A percentile compares a stretch with the other conserved stretches of the same genome.
Conservation (phyloP, 2,797 vertebrate species). For the Pseudopleuronectes americanus region DNA sequence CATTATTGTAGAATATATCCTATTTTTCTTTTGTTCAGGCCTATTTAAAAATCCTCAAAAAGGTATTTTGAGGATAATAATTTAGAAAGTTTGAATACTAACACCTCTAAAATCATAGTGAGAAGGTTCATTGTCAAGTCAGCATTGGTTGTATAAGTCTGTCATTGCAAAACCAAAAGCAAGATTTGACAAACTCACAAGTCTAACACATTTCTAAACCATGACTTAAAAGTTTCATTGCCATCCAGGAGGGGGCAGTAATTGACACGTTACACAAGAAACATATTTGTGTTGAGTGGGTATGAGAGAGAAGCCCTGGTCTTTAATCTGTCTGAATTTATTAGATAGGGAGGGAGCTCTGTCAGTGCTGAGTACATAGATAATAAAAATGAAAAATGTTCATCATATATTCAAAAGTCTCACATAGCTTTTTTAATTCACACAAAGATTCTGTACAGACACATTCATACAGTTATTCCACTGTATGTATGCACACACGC, state of each 20-base stretch:
- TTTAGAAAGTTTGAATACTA: background rate
- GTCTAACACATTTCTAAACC: background rate
- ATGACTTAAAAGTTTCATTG: constrained; percentile 35
- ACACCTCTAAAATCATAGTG: background rate
- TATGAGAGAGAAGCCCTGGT: constrained; percentile 6
- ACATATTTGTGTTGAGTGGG: constrained; percentile 3
- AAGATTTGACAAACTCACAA: background rate
- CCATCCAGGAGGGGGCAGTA: constrained; percentile 70
- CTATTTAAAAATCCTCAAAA: background rate
- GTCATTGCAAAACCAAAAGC: background rate
- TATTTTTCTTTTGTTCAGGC: background rate
- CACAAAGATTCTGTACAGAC: constrained; percentile 67
- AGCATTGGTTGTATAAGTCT: background rate
- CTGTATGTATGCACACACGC: constrained; percentile 5
- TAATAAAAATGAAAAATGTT: constrained; percentile 52
- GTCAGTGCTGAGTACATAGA: constrained; percentile 72
- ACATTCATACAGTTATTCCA: constrained; percentile 35
- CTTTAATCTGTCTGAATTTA: constrained; percentile 33
- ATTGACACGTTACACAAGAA: constrained; percentile 22
- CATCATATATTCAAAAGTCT: constrained; percentile 58
- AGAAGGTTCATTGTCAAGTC: background rate
- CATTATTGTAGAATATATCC: background rate
- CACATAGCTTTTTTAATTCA: constrained; percentile 68
- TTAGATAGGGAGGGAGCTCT: constrained; percentile 34
- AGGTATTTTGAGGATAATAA: background rate